A percentile compares a stretch with the other conserved stretches of the same genome.
Evolutionary conservation across 64 coral and sea anemone species (phyloP).

Genomic region (Exaiptasia diaphana): DNA sequence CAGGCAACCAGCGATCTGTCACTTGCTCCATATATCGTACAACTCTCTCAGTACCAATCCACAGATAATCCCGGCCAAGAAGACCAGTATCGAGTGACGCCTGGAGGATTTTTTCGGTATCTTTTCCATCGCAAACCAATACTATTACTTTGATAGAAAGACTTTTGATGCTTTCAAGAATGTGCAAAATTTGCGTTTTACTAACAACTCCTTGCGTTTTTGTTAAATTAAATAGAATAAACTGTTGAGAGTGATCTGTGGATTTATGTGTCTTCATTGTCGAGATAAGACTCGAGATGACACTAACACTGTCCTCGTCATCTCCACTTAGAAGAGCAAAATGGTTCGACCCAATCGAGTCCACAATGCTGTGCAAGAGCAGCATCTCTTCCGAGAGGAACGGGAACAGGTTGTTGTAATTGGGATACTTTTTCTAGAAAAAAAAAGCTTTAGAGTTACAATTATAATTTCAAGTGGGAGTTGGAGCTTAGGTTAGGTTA

Average conservation of each 20-base stretch:
- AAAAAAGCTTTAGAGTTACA: no score
- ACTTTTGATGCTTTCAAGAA: not conserved
- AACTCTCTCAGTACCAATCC: slow-evolving; percentile 25
- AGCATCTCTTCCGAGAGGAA: no score
- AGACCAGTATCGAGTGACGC: not conserved
- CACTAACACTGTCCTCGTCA: not conserved
- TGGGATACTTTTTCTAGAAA: no score
- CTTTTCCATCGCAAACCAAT: not conserved
- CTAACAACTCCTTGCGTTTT: not conserved
- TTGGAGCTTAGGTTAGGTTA: no score
- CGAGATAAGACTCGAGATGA: not conserved
- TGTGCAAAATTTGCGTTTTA: not conserved
- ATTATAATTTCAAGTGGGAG: no score
- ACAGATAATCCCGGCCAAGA: not conserved
- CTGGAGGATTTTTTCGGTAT: not conserved
- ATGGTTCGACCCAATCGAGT: no score
- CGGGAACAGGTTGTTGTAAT: no score
- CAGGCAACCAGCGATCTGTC: not conserved
- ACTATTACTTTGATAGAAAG: not conserved
- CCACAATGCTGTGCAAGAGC: no score
- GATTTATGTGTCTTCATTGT: not conserved
- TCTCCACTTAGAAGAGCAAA: not conserved
- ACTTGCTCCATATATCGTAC: not conserved
- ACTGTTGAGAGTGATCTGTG: no score
- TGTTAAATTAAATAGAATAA: not conserved